phyloP scores from a whole-genome alignment of 1,140 invertebrate genomes.

The Pogonus chalceus region DNA sequence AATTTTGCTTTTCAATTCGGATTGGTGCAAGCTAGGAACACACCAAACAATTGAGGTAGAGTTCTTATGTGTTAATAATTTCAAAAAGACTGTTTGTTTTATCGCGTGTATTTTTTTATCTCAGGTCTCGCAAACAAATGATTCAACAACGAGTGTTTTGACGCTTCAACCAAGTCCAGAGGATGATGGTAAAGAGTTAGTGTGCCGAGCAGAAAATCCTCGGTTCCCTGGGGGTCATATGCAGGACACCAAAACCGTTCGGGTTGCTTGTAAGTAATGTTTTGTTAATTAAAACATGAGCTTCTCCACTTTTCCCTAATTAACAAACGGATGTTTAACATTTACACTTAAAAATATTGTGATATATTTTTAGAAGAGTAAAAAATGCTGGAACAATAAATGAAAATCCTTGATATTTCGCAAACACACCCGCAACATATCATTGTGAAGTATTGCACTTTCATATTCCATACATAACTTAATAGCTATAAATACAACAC shows the following conservation, averaged over 20 bases:
- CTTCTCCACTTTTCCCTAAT: no score
- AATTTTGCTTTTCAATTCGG: no score
- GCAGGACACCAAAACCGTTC: conserved; percentile 64
- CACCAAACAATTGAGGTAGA: no score
- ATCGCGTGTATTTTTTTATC: background rate
- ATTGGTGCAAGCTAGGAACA: no score
- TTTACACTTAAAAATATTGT: no score
- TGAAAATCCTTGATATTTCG: background rate
- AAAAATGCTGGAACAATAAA: background rate
- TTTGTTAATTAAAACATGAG: no score
- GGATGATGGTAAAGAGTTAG: conserved; percentile 72
- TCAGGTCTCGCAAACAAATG: conserved; percentile 20
- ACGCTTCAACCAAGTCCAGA: conserved; percentile 59
- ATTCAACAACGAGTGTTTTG: conserved; percentile 58
- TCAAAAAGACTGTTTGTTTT: no score
- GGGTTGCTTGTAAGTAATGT: conserved; percentile 72
- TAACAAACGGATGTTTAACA: no score
- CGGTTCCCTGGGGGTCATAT: conserved; percentile 70
- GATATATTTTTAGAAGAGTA: no score
- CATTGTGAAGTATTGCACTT: background rate
- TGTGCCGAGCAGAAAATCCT: conserved; percentile 81
- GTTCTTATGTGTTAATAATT: no score
- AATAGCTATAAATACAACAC: background rate
- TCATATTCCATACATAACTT: background rate
- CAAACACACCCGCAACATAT: background rate